A percentile compares a stretch with the other conserved stretches of the same genome.
phyloP scores from a whole-genome alignment of 2,888 invertebrate genomes.

The Rotaria macrura region DNA sequence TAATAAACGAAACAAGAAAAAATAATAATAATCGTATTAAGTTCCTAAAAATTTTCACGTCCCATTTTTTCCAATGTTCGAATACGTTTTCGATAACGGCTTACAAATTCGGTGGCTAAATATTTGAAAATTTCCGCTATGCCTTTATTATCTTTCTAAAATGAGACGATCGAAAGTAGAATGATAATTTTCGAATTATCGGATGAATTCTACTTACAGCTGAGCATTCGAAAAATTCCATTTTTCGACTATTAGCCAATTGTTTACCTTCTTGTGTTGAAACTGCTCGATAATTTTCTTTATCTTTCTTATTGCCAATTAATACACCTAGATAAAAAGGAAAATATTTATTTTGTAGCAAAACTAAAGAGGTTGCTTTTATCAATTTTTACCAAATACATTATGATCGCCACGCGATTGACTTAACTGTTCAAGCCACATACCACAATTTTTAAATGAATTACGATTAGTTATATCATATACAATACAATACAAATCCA shows the following conservation, averaged over 20 bases:
- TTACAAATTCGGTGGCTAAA: constrained; percentile 26
- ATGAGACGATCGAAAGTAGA: too few species aligned
- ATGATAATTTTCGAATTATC: too few species aligned
- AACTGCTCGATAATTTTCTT: constrained; percentile 1
- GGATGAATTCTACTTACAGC: constrained; percentile 23
- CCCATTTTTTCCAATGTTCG: neutral
- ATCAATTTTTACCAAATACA: neutral
- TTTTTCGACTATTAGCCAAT: constrained; percentile 25
- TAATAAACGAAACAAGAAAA: neutral
- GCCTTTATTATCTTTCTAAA: constrained; percentile 31
- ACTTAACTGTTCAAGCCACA: neutral
- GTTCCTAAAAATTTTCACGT: neutral
- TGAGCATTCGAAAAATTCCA: constrained; percentile 32
- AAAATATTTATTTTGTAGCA: neutral
- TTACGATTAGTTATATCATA: constrained; percentile 29
- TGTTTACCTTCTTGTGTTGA: constrained; percentile 23
- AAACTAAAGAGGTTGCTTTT: neutral
- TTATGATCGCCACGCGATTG: constrained; percentile 17
- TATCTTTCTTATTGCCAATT: constrained; percentile 30
- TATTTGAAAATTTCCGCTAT: constrained; percentile 29
- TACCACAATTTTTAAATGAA: constrained; percentile 27
- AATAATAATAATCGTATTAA: neutral
- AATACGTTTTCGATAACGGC: constrained; percentile 18
- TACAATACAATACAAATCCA: constrained; percentile 30
- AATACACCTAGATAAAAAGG: neutral